Evolutionary conservation across 2,888 invertebrate species (phyloP), one percentile per base, ranked within the genome.

Genomic region (Ormyrus rosae): DNA sequence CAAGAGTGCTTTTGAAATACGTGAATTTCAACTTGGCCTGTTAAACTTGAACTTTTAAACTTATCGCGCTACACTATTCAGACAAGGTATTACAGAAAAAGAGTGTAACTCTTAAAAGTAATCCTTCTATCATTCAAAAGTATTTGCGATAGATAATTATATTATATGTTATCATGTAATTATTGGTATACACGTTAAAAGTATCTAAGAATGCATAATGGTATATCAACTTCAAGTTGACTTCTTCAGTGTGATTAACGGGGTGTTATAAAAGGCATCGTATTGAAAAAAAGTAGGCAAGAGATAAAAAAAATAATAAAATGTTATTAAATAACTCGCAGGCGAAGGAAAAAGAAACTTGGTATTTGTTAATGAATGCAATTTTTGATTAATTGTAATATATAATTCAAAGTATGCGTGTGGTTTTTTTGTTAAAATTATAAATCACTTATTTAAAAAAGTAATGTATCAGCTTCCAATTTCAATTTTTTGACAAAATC

Each of bases 161-260:
- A 65, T 69, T 63, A 60, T 68, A 61, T 68, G 71, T 71, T 80
- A 75, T 75, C 45, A 68, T 19, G 13, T 74, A 79, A 79, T 79
- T 76, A 56, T 76, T 80, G 68, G 65, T 80, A 67, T 51, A 56
- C 68, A 56, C 34, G 72, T 63, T 68, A 63, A 72, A 51, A 65
- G 7, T 65, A 80, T 60, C 50, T 64, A 74, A 55, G 13, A 67
- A 51, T 76, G n/a, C 72, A 68, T 68, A 76, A 67, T 45, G 46
- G 51, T 55, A 58, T 2, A 46, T 63, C 63, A 76, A 51, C 72
- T 80, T 45, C 51, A 80, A 76, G 72, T 76, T 75, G 71, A 79
- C 75, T 75, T 9, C 50, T 63, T 19, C 61, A 58, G 56, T 67
- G 7, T 70, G 64, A 58, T 79, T 4, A 10, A 34, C 45, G 65